These are phyloP conservation scores for Acanthococcus lagerstroemiae DNA, from an alignment of 2,888 invertebrate genomes.

Conservation along the genomic window DNA sequence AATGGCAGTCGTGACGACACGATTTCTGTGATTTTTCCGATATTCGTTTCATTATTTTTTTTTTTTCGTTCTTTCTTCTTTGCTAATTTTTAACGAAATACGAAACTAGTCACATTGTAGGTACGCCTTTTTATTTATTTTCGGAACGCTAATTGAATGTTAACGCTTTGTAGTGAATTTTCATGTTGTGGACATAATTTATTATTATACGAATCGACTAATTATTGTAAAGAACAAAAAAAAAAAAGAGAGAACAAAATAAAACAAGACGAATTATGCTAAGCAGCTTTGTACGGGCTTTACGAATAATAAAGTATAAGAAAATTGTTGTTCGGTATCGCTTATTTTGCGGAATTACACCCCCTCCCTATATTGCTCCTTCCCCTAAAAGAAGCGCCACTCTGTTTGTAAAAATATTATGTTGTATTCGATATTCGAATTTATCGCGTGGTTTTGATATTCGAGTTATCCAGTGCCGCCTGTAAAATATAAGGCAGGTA, in stretches of 20 bases:
- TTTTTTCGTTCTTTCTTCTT: background rate
- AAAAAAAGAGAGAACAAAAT: too few relatives aligned
- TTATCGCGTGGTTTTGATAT: too few relatives aligned
- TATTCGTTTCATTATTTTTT: background rate
- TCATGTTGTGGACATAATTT: slow-evolving; percentile 4
- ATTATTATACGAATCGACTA: slow-evolving; percentile 11
- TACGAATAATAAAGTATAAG: background rate
- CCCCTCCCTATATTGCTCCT: too few relatives aligned
- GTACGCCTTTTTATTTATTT: background rate
- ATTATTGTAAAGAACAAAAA: slow-evolving; percentile 8
- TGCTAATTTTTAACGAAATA: background rate
- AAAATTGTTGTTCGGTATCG: background rate
- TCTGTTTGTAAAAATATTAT: too few relatives aligned
- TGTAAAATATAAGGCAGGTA: too few relatives aligned
- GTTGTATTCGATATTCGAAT: too few relatives aligned
- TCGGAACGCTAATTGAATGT: slow-evolving; percentile 6
- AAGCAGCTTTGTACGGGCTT: slow-evolving; percentile 1
- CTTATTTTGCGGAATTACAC: background rate
- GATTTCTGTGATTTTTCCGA: slow-evolving; percentile 23
- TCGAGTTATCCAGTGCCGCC: too few relatives aligned
- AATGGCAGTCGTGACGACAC: slow-evolving; percentile 13
- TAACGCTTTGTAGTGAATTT: slow-evolving; percentile 22
- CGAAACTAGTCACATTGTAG: slow-evolving; percentile 21
- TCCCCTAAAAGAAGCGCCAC: too few relatives aligned
- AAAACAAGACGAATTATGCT: background rate